Evolutionary conservation across 1,140 invertebrate genomes (phyloP).

Genomic region (Drosophila busckii): DNA sequence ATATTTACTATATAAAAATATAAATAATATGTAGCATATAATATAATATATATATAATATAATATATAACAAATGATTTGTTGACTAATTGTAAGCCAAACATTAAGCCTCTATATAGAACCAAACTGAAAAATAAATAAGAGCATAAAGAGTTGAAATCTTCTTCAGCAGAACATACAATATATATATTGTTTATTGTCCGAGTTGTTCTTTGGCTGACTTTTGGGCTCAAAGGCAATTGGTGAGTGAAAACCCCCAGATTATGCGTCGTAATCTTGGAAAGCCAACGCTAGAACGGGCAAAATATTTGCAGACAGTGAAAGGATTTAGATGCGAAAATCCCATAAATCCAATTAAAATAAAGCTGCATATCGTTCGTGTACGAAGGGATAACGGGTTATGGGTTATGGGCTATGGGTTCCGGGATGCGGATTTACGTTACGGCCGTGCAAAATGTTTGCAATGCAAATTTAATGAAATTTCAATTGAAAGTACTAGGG

Average conservation of each 20-base stretch:
- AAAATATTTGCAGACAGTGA: constrained; percentile 78
- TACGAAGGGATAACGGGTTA: constrained; percentile 25
- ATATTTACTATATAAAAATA: too few species aligned
- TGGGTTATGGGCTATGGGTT: constrained; percentile 1
- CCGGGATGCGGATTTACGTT: neutral
- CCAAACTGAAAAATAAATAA: too few species aligned
- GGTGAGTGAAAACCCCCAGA: constrained; percentile 58
- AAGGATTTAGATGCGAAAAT: constrained; percentile 73
- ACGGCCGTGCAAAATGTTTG: too few species aligned
- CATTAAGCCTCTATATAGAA: too few species aligned
- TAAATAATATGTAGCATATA: too few species aligned
- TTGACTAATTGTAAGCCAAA: too few species aligned
- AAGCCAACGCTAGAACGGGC: constrained; percentile 40
- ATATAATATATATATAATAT: too few species aligned
- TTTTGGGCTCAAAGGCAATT: constrained; percentile 60
- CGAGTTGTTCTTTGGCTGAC: constrained; percentile 8
- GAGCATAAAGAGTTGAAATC: too few species aligned
- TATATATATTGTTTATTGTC: too few species aligned
- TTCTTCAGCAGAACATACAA: too few species aligned
- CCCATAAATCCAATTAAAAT: constrained; percentile 77
- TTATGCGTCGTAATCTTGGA: constrained; percentile 50
- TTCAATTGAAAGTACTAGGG: constrained; percentile 57
- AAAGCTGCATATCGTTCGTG: constrained; percentile 67
- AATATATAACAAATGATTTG: too few species aligned
- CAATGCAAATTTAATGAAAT: constrained; percentile 28